Evolutionary conservation across 2,113 vertebrate species (phyloP).

Genomic region (Datnioides undecimradiatus): DNA sequence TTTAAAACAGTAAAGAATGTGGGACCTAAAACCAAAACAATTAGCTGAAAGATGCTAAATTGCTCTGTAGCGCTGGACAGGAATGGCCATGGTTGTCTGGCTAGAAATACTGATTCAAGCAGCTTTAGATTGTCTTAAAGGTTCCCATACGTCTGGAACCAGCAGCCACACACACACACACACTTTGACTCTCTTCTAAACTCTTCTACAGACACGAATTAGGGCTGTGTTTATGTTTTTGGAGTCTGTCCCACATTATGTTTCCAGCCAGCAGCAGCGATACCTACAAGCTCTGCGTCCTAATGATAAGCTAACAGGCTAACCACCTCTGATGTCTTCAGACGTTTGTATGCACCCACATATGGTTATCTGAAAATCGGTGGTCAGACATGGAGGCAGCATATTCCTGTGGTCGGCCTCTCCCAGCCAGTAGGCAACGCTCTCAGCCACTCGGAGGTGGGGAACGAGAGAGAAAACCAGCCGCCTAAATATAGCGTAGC

Average conservation of each 20-base stretch:
- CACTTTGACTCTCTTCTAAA: neutral
- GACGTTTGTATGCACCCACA: slow-evolving; percentile 72
- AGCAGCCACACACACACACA: too few relatives aligned
- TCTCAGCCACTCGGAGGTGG: slow-evolving; percentile 56
- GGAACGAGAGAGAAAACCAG: slow-evolving; percentile 52
- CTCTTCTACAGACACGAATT: neutral
- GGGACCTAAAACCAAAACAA: neutral
- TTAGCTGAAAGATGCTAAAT: neutral
- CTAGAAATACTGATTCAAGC: neutral
- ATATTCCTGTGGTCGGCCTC: slow-evolving; percentile 75
- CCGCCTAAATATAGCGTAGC: slow-evolving; percentile 75
- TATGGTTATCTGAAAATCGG: slow-evolving; percentile 75
- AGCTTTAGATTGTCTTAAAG: neutral
- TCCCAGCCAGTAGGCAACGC: slow-evolving; percentile 71
- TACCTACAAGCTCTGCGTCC: slow-evolving; percentile 40
- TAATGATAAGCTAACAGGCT: slow-evolving; percentile 70
- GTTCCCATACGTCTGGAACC: neutral
- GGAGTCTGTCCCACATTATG: neutral
- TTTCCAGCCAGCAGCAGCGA: slow-evolving; percentile 25
- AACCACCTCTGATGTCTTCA: slow-evolving; percentile 69
- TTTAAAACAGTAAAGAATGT: neutral
- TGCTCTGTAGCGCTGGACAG: too few relatives aligned
- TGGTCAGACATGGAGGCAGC: slow-evolving; percentile 78
- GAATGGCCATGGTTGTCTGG: too few relatives aligned
- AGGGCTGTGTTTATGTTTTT: slow-evolving; percentile 31